Evolutionary conservation across 2,888 invertebrate genomes (phyloP), one percentile per base, ranked within the genome.

Genomic region (Eupithecia subfuscata): DNA sequence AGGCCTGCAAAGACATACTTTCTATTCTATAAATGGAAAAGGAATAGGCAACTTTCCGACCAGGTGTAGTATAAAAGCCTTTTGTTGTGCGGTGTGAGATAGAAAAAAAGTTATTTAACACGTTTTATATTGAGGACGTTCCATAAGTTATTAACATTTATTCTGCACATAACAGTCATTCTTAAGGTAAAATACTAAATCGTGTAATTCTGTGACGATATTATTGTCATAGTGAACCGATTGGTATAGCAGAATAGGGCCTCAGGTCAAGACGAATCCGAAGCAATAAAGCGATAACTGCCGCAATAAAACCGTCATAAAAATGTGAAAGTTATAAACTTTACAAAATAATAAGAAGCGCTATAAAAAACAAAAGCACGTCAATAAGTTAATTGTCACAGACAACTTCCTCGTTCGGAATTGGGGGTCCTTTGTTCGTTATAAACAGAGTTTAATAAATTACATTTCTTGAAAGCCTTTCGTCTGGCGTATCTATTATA

Each of bases 401-500:
- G 87, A 89, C 89, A 89, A 87, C 85, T 87, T 87, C 84, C 79
- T 65, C 82, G 56, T 80, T 82, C 78, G 77, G 81, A 86, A 87
- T 86, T 84, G 85, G 82, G 79, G 83, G 81, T 84, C 85, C 86
- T 88, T 90, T 89, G 88, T 89, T 88, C 83, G 86, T 89, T 89
- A 90, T 88, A 87, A 89, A 87, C 87, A 85, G 85, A 85, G 85
- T 85, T 88, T 78, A 88, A 91, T 91, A 91, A 91, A 90, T 89
- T 89, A 88, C 83, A 84, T 89, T 89, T 85, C 82, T 70, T 70
- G 82, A 83, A 85, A 86, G 85, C 83, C 87, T 89, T 87, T 88
- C 87, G 88, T 89, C 87, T 86, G 82, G 84, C 81, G 82, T 87
- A 92, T 92, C 91, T 91, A 91, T 92, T 91, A 90, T 90, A 88